A percentile compares a stretch with the other conserved stretches of the same genome.
Evolutionary conservation across 2,888 invertebrate species (phyloP).

Genomic region (Galerucella calmariensis): DNA sequence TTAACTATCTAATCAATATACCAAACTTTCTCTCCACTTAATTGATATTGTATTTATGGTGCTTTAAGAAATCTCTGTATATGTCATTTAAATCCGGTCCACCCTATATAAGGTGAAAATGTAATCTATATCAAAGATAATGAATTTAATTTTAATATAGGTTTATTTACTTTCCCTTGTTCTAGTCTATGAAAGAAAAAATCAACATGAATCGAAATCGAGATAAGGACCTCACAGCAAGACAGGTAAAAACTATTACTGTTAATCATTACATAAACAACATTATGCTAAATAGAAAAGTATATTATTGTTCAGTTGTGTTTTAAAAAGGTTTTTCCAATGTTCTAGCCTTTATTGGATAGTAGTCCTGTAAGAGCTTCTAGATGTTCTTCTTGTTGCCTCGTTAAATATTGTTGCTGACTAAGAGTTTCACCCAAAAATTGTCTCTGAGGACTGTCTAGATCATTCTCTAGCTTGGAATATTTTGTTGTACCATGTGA

Average conservation of each 20-base stretch:
- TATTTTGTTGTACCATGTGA: slow-evolving; percentile 84
- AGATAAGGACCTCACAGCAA: slow-evolving; percentile 85
- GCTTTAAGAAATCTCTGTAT: no score
- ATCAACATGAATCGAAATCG: slow-evolving; percentile 86
- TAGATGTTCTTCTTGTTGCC: slow-evolving; percentile 89
- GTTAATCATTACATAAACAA: not conserved
- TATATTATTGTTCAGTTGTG: no score
- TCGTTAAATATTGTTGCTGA: slow-evolving; percentile 81
- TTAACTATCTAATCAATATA: no score
- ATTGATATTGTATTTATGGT: no score
- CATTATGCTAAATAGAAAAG: no score
- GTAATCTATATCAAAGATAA: no score
- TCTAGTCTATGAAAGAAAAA: slow-evolving; percentile 88
- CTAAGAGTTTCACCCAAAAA: slow-evolving; percentile 78
- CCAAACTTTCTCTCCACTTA: no score
- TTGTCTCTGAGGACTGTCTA: slow-evolving; percentile 73
- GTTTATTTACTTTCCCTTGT: slow-evolving; percentile 32
- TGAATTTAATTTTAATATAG: not conserved
- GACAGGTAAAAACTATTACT: slow-evolving; percentile 71
- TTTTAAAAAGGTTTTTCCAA: no score
- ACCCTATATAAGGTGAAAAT: no score
- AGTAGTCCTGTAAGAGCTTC: slow-evolving; percentile 67
- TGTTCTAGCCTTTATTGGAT: slow-evolving; percentile 68
- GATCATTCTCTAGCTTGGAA: slow-evolving; percentile 87
- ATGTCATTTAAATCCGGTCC: no score